Evolutionary conservation across 2,888 invertebrate species (phyloP), one percentile per base, ranked within the genome.

Genomic region (Choreutis nemorana): DNA sequence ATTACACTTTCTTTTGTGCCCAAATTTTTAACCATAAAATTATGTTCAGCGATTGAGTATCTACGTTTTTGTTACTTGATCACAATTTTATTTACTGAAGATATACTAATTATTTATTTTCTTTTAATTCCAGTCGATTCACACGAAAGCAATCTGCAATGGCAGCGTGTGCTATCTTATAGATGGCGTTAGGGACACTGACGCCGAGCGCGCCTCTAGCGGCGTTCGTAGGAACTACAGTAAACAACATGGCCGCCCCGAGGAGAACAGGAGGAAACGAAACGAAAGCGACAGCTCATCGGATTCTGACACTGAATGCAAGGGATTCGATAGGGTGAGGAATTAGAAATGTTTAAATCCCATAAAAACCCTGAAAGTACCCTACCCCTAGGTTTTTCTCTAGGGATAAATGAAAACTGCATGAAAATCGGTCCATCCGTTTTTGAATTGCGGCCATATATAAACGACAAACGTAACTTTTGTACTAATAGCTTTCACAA

Each of bases 241-340:
- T 59, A 81, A 81, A 42, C 71, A 73, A 4, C 68, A 70, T 36
- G 79, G 77, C 31, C 42, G 75, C 2, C 68, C 71, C 0, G 81
- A 75, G 35, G 56, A 64, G 42, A 42, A 70, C 39, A 44, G 67
- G 29, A 63, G 75, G 64, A 47, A 52, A 18, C 40, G 59, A 28
- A 60, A 63, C 25, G 81, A 81, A 36, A 83, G 81, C 18, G 86
- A 86, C 33, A 81, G 83, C 7, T 83, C 81, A 10, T 75, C 78
- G 0, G 83, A 82, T 34, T 82, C 84, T 0, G 85, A 87, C 36
- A 73, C 75, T 0, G 78, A 82, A 33, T 67, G 70, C 55, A 77
- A 78, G 42, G 75, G 75, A 2, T 47, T 52, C 15, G 81, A 81
- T 37, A 57, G 81, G 57, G 84, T 84, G 37, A 67, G 54, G 45